Percentiles rank a stretch among this genome's conserved stretches.
These are phyloP conservation scores for Alca torda DNA, from an alignment of 2,797 vertebrate species.

Conservation along the genomic window DNA sequence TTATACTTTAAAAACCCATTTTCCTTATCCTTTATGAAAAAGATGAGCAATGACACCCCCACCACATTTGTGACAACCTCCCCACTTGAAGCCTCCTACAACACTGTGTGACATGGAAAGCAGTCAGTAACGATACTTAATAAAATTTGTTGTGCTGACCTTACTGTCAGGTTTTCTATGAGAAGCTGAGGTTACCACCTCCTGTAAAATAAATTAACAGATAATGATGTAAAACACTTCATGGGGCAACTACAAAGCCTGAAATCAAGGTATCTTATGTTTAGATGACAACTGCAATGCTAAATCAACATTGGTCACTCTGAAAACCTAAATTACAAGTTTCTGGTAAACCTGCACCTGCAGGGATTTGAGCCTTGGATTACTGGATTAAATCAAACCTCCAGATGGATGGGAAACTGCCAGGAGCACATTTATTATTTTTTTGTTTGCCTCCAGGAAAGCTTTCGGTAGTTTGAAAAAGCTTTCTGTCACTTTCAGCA, in stretches of 20 bases:
- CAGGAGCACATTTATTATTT: not conserved
- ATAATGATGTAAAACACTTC: not conserved
- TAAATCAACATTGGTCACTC: not conserved
- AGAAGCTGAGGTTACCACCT: not conserved
- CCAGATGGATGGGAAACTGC: not conserved
- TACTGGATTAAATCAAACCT: not conserved
- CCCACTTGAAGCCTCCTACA: not conserved
- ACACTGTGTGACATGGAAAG: not conserved
- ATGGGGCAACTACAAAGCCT: not conserved
- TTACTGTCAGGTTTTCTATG: not conserved
- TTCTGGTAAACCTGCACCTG: not conserved
- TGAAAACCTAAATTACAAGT: not conserved
- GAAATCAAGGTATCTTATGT: not conserved
- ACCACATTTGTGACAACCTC: not conserved
- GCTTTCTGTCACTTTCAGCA: not conserved
- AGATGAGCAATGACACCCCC: accelerated
- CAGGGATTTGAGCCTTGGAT: accelerated
- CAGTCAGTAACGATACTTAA: not conserved
- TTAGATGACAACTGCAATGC: not conserved
- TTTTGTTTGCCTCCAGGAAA: not conserved
- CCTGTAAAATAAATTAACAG: not conserved
- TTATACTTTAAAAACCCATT: not conserved
- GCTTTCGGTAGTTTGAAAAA: not conserved
- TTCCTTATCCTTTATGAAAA: not conserved
- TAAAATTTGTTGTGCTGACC: not conserved